Evolutionary conservation across 2,113 vertebrate genomes (phyloP), one percentile per base, ranked within the genome.

Genomic region (Eira barbara): DNA sequence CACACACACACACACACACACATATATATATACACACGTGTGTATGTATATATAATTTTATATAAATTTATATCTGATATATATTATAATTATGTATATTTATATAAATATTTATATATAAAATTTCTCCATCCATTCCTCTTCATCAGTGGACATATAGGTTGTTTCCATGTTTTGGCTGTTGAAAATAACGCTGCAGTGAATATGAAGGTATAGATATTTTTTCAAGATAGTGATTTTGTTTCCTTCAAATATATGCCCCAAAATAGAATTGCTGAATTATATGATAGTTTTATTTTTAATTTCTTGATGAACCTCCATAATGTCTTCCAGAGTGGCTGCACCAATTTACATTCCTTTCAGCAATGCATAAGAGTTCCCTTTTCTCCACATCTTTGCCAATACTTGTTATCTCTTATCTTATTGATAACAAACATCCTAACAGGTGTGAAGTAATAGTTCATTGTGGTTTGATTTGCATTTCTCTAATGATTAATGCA

Each of bases 1-100:
- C 1, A 52, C 4, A 52, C 14, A 47, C 2, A 47, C 11, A 47
- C 0, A 47, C 2, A 12, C 2, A 49, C 49, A 52, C 14, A 52
- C 49, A 52, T 1, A 52, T 4, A 52, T 13, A 49, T 3, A 49
- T 14, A 49, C 14, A 52, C 49, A 52, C 4, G 4, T 13, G 3
- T 52, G 13, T 52, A 1, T 52, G 49, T 52, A 18, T 18, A 55
- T 18, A 55, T 55, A 55, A 55, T 67, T 67, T 34, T 17, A 42
- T 67, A 67, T 67, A 34, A 67, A 67, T 31, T 31, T 71, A 27
- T 71, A 52, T 71, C 34, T 69, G 67, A 29, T 87, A 20, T 87
- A 20, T n/a, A 42, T 13, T 76, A 29, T 45, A 76, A 29, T 76
- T 76, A 45, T 17, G 7, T 76, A 9, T 76, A 4, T 45, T 74